phyloP scores from a whole-genome alignment of 2,797 vertebrate genomes.

The Periparus ater region DNA sequence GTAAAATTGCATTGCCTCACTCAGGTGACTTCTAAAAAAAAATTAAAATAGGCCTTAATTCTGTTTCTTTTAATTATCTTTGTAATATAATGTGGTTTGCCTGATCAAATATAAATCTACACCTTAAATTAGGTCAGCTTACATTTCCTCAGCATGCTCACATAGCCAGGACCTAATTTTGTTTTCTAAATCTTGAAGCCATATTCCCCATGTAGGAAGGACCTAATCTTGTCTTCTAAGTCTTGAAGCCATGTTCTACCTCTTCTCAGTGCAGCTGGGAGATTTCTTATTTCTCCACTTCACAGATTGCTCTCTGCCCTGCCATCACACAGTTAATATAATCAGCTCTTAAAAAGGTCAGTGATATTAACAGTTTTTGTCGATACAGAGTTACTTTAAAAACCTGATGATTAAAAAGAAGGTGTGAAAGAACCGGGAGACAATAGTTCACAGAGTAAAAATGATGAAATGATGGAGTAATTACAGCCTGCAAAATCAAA shows the following conservation, averaged over 20 bases:
- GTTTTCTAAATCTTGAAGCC: not conserved
- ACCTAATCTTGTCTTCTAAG: not conserved
- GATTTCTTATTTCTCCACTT: not conserved
- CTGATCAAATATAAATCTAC: not conserved
- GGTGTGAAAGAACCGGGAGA: not conserved
- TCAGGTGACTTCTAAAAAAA: not conserved
- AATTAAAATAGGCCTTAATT: not conserved
- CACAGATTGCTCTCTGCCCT: not conserved
- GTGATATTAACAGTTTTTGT: not conserved
- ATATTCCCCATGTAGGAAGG: not conserved
- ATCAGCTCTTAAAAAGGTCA: not conserved
- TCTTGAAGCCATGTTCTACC: not conserved
- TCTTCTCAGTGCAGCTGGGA: not conserved
- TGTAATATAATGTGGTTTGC: not conserved
- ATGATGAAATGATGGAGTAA: not conserved
- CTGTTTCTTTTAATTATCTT: not conserved
- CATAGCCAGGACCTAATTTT: not conserved
- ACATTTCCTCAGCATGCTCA: not conserved
- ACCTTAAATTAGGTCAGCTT: not conserved
- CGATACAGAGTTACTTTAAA: not conserved
- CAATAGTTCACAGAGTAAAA: not conserved
- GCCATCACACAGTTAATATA: not conserved
- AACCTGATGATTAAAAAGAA: not conserved
- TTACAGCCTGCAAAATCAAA: not conserved
- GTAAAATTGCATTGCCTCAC: not conserved